Base-by-base conservation (phyloP, 2,888 invertebrate genomes). In the Rhyacophila evoluta region DNA sequence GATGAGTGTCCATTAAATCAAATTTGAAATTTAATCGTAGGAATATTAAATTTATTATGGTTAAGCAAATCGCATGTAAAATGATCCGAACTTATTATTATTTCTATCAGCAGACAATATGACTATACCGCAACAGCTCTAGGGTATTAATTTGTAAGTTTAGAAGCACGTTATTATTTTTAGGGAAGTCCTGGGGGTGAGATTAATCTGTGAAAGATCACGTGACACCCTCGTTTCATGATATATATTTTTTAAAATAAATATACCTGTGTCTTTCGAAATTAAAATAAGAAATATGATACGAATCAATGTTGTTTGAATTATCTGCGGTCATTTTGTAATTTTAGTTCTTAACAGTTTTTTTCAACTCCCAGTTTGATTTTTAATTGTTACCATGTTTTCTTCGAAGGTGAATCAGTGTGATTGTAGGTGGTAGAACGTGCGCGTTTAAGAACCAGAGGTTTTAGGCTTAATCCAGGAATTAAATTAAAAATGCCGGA, bases 181-280 rank as follows among this genome's bases (percentile, higher is more conserved):
- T 55, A 55, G 55, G 55, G 55, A 19, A 55, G 55, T 55, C 55
- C 2, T 19, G 55, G 55, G 12, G 19, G 55, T 55, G 55, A 55
- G 55, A 55, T 55, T 55, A 55, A 55, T 55, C 55, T 55, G 15
- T 19, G 55, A 55, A 55, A 55, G 55, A 55, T 55, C 55, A 55
- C 19, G 25, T 55, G 55, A 25, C 55, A 55, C 55, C 25, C 19
- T 55, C 55, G 10, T 19, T 55, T 10, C 8, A 55, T 19, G 10
- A 55, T 12, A 55, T 55, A 55, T 33, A 33, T 33, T 4, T 55
- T 19, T 55, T 55, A 19, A 55, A 19, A 55, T 8, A 15, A 55
- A 25, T 12, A 19, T 55, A 55, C 25, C 19, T 25, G 10, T 19
- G 25, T 55, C 25, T 10, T 19, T 19, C 10, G 29, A 19, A 2